Percentiles rank a stretch among this genome's conserved stretches.
phyloP scores from a whole-genome alignment of 2,888 invertebrate genomes.

The Meteorus cinctellus region DNA sequence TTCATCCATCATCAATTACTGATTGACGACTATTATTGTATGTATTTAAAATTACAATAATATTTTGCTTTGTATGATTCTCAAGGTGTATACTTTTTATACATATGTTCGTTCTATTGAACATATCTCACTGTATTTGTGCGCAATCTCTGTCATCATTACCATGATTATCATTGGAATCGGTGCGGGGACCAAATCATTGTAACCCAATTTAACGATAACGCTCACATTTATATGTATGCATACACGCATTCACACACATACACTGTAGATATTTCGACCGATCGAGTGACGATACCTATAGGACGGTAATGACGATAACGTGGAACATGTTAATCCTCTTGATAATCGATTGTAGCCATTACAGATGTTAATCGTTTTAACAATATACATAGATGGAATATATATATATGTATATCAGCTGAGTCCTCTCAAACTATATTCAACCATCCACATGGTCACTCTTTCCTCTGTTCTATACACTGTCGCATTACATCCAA shows the following conservation, averaged over 20 bases:
- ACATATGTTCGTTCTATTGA: not conserved
- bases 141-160: conserved; percentile 11
- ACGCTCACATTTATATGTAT: not conserved
- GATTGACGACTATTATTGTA: not conserved
- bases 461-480: conserved; percentile 28
- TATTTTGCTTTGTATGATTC: conserved; percentile 10
- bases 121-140: conserved; percentile 11
- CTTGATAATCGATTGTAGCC: conserved; percentile 59
- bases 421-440: conserved; percentile 43
- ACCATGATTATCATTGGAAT: conserved; percentile 12
- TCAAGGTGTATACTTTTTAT: conserved; percentile 9
- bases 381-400: conserved; percentile 5
- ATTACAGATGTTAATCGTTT: conserved; percentile 58
- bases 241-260: not conserved
- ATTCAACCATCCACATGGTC: conserved; percentile 37
- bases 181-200: conserved; percentile 8
- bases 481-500: not conserved
- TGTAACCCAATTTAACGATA: conserved; percentile 17
- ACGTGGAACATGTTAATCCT: conserved; percentile 58
- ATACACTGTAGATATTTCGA: conserved; percentile 21
- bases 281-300: conserved; percentile 53
- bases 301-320: conserved; percentile 55
- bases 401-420: conserved; percentile 36
- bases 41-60: conserved; percentile 31
- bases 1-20: not conserved